phyloP scores from a whole-genome alignment of 2,888 invertebrate species.

The Sphecodes monilicornis region DNA sequence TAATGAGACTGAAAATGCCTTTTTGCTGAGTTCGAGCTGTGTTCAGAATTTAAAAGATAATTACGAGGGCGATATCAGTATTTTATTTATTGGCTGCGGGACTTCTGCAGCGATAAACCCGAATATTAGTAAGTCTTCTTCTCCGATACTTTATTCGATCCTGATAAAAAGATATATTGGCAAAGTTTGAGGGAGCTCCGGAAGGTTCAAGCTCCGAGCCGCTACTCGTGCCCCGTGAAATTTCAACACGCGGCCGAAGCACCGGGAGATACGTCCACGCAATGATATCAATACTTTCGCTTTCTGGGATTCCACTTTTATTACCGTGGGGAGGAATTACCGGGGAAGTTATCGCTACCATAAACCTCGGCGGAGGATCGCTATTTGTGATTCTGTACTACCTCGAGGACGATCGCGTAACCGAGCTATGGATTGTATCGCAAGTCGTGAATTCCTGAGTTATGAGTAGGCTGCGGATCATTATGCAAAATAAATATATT shows the following conservation, averaged over 20 bases:
- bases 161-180: slow-evolving; percentile 59
- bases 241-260: slow-evolving; percentile 15
- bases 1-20: not conserved
- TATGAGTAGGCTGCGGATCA: not conserved
- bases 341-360: slow-evolving; percentile 36
- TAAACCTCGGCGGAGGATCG: slow-evolving; percentile 35
- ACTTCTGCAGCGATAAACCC: slow-evolving; percentile 31
- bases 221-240: not conserved
- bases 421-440: not conserved
- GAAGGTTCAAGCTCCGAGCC: slow-evolving; percentile 24
- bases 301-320: slow-evolving; percentile 67
- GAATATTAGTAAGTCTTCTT: slow-evolving; percentile 42
- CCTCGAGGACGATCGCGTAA: slow-evolving; percentile 11
- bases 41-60: slow-evolving; percentile 15
- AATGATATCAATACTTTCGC: slow-evolving; percentile 55
- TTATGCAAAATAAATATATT: not conserved
- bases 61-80: not conserved
- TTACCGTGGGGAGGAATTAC: slow-evolving; percentile 66
- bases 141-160: slow-evolving; percentile 25
- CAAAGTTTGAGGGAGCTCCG: slow-evolving; percentile 37
- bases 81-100: slow-evolving; percentile 2
- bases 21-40: not conserved
- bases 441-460: not conserved
- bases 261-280: slow-evolving; percentile 22
- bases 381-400: slow-evolving; percentile 12